Base-by-base conservation (phyloP, 1,140 invertebrate species). In the Alviniconcha marisindica region DNA sequence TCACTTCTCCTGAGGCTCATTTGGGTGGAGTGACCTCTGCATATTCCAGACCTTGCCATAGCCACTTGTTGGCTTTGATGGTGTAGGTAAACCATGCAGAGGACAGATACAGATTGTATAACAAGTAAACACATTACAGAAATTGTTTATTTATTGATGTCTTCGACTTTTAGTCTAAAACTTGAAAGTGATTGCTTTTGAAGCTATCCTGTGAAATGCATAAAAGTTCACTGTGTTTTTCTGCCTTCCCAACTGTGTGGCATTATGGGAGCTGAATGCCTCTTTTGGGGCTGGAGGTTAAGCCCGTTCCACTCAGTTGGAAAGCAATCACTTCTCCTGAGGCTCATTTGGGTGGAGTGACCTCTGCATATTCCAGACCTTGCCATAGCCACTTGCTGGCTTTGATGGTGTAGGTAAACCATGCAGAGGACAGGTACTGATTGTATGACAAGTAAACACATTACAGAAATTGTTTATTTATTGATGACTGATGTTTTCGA, bases 11-110 rank as follows among this genome's bases (percentile, higher is more conserved):
- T 66, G 63, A 18, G 63, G 63, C 63, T 66, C 63, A n/a, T 7
- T 66, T 33, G 36, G 63, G 63, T 66, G 63, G 63, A 66, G 63
- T 66, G 63, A 66, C 63, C 63, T 66, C 63, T 66, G 0, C 63
- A 66, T 66, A 66, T 66, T 66, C 63, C 63, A 66, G 63, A 66
- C 63, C 63, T 66, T 66, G 31, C 63, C 63, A 66, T 66, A 66
- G 63, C 36, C 63, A 66, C 63, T 66, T 33, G 5, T 10, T 66
- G 63, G 36, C 4, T 2, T 5, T 66, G 63, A 66, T 66, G 63
- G 63, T 66, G 63, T 66, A 66, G 63, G 63, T 66, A 66, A 66
- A 66, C 63, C 63, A 66, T 66, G 63, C 36, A 33, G 63, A 66
- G 63, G 63, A 66, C 63, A 66, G 14, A 21, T 31, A n/a, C 21